Conservation (phyloP, 1,140 invertebrate genomes). For the Pygmarrhopalites habei region DNA sequence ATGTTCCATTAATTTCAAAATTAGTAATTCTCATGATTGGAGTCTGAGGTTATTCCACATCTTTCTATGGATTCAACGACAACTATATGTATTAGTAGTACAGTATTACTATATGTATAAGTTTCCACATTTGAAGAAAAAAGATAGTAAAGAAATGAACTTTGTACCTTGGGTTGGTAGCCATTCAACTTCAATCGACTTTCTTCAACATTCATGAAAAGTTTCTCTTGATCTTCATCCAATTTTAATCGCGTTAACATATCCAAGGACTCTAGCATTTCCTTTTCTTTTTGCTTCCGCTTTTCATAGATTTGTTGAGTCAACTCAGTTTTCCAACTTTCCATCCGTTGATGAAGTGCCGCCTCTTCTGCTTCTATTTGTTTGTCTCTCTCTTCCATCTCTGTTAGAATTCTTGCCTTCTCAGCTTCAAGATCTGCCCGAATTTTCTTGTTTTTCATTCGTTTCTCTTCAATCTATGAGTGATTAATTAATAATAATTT, state of each 20-base stretch:
- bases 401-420: neutral
- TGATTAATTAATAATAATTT: neutral
- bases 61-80: no score
- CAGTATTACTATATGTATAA: no score
- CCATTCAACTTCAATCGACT: slow-evolving; percentile 1
- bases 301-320: slow-evolving; percentile 16
- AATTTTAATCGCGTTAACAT: slow-evolving; percentile 5
- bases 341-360: neutral
- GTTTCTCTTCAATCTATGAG: slow-evolving; percentile 15
- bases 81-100: no score
- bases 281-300: slow-evolving; percentile 7
- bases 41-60: no score
- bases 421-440: neutral
- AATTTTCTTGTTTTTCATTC: neutral
- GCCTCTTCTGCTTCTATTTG: slow-evolving; percentile 3
- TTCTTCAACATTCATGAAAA: neutral
- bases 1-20: neutral
- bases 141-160: no score
- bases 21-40: slow-evolving; percentile 5
- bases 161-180: slow-evolving; percentile 6
- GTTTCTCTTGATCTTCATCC: slow-evolving; percentile 6
- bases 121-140: no score
- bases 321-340: neutral
- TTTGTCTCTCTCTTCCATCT: slow-evolving; percentile 6
- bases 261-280: slow-evolving; percentile 9